Conservation (phyloP, 2,888 invertebrate species). For the Heliconius ethilla region DNA sequence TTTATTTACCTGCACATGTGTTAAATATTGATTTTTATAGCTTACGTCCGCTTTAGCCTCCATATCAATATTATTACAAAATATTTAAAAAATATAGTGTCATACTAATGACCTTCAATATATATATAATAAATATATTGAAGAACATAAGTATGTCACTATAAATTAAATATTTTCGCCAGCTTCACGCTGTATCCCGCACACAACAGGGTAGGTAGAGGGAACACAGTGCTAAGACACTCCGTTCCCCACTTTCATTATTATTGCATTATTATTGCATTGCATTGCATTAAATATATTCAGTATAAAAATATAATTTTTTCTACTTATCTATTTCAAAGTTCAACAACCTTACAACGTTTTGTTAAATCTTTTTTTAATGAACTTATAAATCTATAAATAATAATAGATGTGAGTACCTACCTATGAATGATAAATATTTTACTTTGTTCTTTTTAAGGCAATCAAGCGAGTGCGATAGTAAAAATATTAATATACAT, state of each 20-base stretch:
- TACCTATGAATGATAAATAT: too few relatives aligned
- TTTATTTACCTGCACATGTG: not conserved
- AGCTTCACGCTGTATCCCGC: too few relatives aligned
- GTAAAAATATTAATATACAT: not conserved
- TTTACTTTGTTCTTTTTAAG: not conserved
- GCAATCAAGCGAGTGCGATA: not conserved
- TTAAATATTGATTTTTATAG: conserved; percentile 5
- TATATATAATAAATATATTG: not conserved
- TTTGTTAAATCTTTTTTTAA: not conserved
- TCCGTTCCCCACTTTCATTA: too few relatives aligned
- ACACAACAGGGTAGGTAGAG: too few relatives aligned
- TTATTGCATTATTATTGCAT: too few relatives aligned
- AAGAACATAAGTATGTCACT: not conserved
- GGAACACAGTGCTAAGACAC: too few relatives aligned
- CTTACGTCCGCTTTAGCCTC: not conserved
- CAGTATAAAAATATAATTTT: too few relatives aligned
- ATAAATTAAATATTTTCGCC: too few relatives aligned
- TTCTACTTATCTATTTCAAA: not conserved
- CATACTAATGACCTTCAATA: not conserved
- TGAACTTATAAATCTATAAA: not conserved
- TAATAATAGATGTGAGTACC: too few relatives aligned
- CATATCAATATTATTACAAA: not conserved
- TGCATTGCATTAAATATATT: too few relatives aligned
- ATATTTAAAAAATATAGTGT: not conserved
- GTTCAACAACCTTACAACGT: not conserved